phyloP scores from a whole-genome alignment of 2,888 invertebrate genomes.

The Ophioninae sp. region DNA sequence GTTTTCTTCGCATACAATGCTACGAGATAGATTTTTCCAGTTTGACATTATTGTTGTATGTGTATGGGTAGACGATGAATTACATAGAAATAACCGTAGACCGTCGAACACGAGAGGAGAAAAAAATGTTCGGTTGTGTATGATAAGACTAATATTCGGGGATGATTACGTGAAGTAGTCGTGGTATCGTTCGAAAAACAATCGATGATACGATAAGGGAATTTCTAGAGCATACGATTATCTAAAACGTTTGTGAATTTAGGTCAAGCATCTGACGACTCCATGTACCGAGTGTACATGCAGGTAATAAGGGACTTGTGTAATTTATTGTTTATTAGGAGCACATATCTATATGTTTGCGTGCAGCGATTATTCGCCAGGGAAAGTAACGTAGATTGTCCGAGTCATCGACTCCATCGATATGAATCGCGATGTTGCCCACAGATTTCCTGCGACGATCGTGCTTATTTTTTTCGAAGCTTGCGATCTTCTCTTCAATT shows the following conservation, averaged over 20 bases:
- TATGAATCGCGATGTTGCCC: background rate
- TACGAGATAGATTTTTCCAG: background rate
- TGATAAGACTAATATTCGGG: background rate
- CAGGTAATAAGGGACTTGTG: conserved; percentile 8
- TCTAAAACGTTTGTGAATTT: conserved; percentile 17
- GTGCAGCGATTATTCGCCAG: background rate
- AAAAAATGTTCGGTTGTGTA: background rate
- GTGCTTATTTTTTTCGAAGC: background rate
- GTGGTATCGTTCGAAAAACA: conserved; percentile 2
- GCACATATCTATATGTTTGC: background rate
- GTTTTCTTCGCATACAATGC: background rate
- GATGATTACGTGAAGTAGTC: background rate
- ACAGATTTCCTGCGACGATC: background rate
- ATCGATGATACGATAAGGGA: conserved; percentile 13
- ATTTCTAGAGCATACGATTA: conserved; percentile 13
- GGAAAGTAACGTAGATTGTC: background rate
- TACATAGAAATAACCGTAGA: background rate
- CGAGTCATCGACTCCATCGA: background rate
- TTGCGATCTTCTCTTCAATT: background rate
- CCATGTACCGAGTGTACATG: conserved; percentile 21
- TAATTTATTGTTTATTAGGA: conserved; percentile 6
- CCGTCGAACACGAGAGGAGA: background rate
- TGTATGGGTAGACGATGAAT: too few species aligned
- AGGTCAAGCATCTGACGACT: conserved; percentile 30
- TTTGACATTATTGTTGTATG: background rate